Conservation (phyloP, 2,888 invertebrate species). For the Lasioglossum oenotherae region DNA sequence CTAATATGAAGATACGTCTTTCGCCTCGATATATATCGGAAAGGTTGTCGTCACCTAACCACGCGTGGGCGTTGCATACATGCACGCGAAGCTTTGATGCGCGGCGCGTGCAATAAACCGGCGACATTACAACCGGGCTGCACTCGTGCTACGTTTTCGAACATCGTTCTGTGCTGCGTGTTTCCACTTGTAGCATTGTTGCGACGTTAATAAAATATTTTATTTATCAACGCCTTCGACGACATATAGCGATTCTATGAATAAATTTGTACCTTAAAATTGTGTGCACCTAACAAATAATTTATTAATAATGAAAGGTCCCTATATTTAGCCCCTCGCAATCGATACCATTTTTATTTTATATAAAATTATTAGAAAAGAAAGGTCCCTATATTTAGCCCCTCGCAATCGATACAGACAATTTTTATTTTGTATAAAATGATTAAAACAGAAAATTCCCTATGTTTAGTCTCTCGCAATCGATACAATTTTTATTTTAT, state of each 20-base stretch:
- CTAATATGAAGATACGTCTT: slow-evolving; percentile 57
- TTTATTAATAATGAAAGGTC: no score
- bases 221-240: neutral
- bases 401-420: no score
- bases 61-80: slow-evolving; percentile 50
- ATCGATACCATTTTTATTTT: no score
- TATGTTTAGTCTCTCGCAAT: no score
- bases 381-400: no score
- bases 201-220: neutral
- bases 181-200: neutral
- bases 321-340: no score
- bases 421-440: no score
- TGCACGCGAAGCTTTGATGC: slow-evolving; percentile 40
- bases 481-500: no score
- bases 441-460: no score
- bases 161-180: neutral
- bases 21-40: slow-evolving; percentile 54
- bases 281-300: neutral
- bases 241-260: no score
- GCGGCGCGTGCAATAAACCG: slow-evolving; percentile 43
- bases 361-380: no score
- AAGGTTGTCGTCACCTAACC: slow-evolving; percentile 51
- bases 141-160: slow-evolving; percentile 4
- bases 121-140: slow-evolving; percentile 13
- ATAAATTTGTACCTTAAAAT: neutral